A percentile compares a stretch with the other conserved stretches of the same genome.
These are phyloP conservation scores for Bradypodion pumilum DNA, from an alignment of 2,797 vertebrate genomes.

Conservation along the genomic window DNA sequence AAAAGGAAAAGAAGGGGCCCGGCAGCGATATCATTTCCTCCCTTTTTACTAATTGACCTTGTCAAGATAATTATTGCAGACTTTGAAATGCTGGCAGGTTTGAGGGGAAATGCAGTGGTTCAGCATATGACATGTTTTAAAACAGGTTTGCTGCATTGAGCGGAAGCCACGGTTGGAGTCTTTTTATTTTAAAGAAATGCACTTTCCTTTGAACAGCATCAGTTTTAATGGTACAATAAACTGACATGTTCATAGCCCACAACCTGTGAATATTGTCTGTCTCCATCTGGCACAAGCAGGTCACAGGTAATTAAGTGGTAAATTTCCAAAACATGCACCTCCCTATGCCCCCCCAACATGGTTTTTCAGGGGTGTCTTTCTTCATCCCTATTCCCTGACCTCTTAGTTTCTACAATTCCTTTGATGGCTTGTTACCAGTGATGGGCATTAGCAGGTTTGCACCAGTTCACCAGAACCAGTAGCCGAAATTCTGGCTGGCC, in stretches of 20 bases:
- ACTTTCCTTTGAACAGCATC: constrained; percentile 32
- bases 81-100: constrained; percentile 65
- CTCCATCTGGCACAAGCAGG: not conserved
- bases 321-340: not conserved
- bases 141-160: constrained; percentile 51
- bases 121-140: constrained; percentile 43
- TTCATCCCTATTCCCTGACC: not conserved
- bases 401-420: not conserved
- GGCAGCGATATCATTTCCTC: constrained; percentile 68
- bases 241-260: not conserved
- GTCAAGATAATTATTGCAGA: constrained; percentile 77
- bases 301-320: not conserved
- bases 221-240: not conserved
- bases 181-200: constrained; percentile 59
- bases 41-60: constrained; percentile 76
- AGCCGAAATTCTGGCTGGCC: too few species aligned
- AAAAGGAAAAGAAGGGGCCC: constrained; percentile 63
- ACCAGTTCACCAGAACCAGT: too few species aligned
- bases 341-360: too few species aligned
- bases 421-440: too few species aligned
- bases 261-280: not conserved
- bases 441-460: too few species aligned
- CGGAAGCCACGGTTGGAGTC: constrained; percentile 47
- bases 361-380: not conserved
- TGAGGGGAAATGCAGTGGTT: constrained; percentile 65